phyloP scores from a whole-genome alignment of 1,140 invertebrate genomes.

The Zaprionus tsacasi region DNA sequence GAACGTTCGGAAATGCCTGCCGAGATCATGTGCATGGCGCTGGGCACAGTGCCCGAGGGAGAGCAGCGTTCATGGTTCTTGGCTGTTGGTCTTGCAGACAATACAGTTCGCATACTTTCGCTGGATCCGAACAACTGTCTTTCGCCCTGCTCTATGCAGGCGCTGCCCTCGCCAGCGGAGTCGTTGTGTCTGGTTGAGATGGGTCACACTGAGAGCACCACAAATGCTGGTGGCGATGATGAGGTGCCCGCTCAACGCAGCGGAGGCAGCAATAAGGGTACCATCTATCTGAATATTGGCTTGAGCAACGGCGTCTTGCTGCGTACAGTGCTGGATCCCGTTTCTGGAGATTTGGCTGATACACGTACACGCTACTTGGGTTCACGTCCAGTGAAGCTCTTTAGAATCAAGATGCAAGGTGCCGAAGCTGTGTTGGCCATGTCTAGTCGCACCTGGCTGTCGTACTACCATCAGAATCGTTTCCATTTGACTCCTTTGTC shows the following conservation, averaged over 20 bases:
- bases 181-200: slow-evolving; percentile 98
- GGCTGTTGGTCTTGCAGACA: slow-evolving; percentile 97
- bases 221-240: slow-evolving; percentile 84
- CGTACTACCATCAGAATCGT: slow-evolving; percentile 99
- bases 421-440: slow-evolving; percentile 98
- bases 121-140: slow-evolving; percentile 97
- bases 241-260: slow-evolving; percentile 66
- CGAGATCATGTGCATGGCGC: slow-evolving; percentile 99
- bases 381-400: slow-evolving; percentile 97
- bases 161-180: slow-evolving; percentile 97
- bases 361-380: slow-evolving; percentile 98
- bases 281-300: slow-evolving; percentile 98
- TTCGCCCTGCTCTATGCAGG: slow-evolving; percentile 97
- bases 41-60: slow-evolving; percentile 97
- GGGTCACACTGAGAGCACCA: slow-evolving; percentile 86
- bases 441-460: slow-evolving; percentile 98
- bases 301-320: slow-evolving; percentile 98
- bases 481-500: slow-evolving; percentile 98
- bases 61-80: slow-evolving; percentile 98
- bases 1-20: slow-evolving; percentile 98
- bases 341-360: slow-evolving; percentile 98
- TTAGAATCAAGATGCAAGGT: slow-evolving; percentile 97
- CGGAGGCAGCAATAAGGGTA: slow-evolving; percentile 86
- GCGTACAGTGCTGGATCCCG: slow-evolving; percentile 97
- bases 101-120: slow-evolving; percentile 98